Evolutionary conservation across 2,888 invertebrate genomes (phyloP).

Genomic region (Leuctra nigra): DNA sequence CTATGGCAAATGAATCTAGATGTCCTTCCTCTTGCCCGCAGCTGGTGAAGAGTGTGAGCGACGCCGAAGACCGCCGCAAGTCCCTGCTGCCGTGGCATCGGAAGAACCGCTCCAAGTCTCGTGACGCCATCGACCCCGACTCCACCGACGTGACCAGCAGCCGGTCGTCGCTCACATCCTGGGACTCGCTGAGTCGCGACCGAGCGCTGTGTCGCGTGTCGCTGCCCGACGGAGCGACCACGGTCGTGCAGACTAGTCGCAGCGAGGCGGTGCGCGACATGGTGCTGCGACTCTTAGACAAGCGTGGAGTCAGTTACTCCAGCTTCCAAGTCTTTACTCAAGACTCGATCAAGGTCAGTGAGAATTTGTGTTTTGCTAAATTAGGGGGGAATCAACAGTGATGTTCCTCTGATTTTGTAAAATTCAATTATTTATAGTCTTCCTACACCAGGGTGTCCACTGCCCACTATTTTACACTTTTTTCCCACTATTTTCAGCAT

Average conservation of each 20-base stretch:
- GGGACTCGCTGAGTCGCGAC: constrained; percentile 45
- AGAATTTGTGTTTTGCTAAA: too few species aligned
- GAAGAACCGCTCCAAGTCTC: constrained; percentile 52
- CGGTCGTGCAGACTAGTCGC: constrained; percentile 77
- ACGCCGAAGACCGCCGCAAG: constrained; percentile 84
- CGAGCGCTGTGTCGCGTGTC: constrained; percentile 70
- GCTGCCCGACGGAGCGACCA: constrained; percentile 86
- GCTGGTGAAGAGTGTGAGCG: constrained; percentile 77
- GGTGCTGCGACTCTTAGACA: constrained; percentile 74
- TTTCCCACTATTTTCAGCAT: too few species aligned
- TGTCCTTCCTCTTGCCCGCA: too few species aligned
- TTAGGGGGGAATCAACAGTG: too few species aligned
- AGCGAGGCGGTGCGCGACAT: constrained; percentile 69
- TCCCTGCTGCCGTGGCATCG: constrained; percentile 85
- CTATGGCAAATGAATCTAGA: too few species aligned
- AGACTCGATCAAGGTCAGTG: constrained; percentile 18
- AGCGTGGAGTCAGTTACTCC: constrained; percentile 70
- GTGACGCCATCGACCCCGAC: constrained; percentile 40
- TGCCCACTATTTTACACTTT: too few species aligned
- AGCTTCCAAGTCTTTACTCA: constrained; percentile 69
- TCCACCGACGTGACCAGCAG: constrained; percentile 50
- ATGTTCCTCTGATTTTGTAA: too few species aligned
- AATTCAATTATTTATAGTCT: too few species aligned
- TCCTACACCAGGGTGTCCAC: too few species aligned
- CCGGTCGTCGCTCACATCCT: constrained; percentile 52